Conservation (phyloP, 1,140 invertebrate species). For the Aplysia californica region DNA sequence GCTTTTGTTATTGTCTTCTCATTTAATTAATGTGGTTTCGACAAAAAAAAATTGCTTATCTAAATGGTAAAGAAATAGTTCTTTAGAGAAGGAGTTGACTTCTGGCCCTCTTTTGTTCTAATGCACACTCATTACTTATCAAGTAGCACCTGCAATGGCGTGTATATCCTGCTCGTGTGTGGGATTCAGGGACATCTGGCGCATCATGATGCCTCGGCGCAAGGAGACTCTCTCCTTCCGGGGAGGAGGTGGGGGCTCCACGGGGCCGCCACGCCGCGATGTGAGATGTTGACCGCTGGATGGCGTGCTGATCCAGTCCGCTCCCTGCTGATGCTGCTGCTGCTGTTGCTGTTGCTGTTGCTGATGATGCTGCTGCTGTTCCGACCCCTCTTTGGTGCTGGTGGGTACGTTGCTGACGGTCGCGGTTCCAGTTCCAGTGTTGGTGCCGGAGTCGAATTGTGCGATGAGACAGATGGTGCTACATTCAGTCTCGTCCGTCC, state of each 20-base stretch:
- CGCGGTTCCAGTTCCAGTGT: too few species aligned
- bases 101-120: too few species aligned
- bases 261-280: not conserved
- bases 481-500: slow-evolving; percentile 8
- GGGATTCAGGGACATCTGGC: slow-evolving; percentile 22
- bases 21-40: too few species aligned
- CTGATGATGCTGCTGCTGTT: not conserved
- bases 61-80: too few species aligned
- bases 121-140: too few species aligned
- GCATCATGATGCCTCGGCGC: slow-evolving; percentile 16
- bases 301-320: too few species aligned
- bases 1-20: too few species aligned
- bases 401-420: too few species aligned
- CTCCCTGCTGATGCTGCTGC: not conserved
- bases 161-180: slow-evolving; percentile 4
- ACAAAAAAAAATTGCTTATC: too few species aligned
- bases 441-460: slow-evolving; percentile 5
- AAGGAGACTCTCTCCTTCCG: slow-evolving; percentile 1
- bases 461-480: slow-evolving; percentile 18
- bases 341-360: not conserved
- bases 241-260: not conserved
- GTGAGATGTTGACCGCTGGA: not conserved
- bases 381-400: not conserved
- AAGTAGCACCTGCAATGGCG: slow-evolving; percentile 12
- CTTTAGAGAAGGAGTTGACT: too few species aligned